Percentiles rank a stretch among this genome's conserved stretches.
phyloP scores from a whole-genome alignment of 2,888 invertebrate genomes.

The Steromphala cineraria region DNA sequence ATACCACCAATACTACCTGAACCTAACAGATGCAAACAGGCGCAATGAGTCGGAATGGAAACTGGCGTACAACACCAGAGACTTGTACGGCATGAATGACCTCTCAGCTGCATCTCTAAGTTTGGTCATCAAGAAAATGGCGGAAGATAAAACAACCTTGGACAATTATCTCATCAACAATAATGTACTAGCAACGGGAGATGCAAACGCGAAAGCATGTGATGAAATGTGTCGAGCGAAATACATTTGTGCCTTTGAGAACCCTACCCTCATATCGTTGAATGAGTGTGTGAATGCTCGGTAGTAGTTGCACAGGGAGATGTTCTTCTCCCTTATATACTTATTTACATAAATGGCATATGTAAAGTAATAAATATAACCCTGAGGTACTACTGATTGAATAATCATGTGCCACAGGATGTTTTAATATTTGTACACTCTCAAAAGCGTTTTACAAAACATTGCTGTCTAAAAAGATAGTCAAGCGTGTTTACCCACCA shows the following conservation, averaged over 20 bases:
- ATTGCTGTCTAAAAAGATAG: no score
- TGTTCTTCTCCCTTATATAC: not conserved
- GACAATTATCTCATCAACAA: conserved; percentile 38
- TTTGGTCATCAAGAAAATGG: conserved; percentile 77
- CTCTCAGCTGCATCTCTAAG: conserved; percentile 87
- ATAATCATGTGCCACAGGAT: no score
- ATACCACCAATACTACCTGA: conserved; percentile 92
- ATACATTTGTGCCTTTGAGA: not conserved
- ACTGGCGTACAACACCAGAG: conserved; percentile 88
- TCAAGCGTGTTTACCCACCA: no score
- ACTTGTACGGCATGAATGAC: conserved; percentile 85
- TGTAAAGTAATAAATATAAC: no score
- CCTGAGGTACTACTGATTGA: no score
- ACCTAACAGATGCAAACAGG: conserved; percentile 81
- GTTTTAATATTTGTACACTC: no score
- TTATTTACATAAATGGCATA: not conserved
- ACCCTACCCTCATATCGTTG: not conserved
- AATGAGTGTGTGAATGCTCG: not conserved
- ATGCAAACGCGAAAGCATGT: conserved; percentile 32
- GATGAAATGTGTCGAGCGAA: conserved; percentile 35
- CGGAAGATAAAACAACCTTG: conserved; percentile 30
- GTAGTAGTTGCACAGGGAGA: not conserved
- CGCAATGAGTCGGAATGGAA: conserved; percentile 86
- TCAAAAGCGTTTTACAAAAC: no score
- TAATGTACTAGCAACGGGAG: conserved; percentile 37